These are phyloP conservation scores for Crambe crambe DNA, from an alignment of 37 sponge, comb jelly and placozoan species.

Conservation along the genomic window DNA sequence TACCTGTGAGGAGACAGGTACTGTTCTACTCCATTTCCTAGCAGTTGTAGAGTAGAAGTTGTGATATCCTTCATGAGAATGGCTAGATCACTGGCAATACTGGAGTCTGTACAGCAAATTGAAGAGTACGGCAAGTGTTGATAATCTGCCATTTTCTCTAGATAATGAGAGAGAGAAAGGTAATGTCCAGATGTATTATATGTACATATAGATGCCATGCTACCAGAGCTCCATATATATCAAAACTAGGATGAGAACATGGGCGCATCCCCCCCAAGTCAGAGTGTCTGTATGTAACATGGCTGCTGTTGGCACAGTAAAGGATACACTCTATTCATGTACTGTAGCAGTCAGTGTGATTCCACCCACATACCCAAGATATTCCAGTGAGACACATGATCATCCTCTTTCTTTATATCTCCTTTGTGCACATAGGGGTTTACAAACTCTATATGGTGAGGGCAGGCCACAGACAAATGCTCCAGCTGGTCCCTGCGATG, in stretches of 20 bases:
- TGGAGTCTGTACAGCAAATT: slow-evolving; percentile 8
- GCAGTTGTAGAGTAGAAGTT: background rate
- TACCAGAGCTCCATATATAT: too few relatives aligned
- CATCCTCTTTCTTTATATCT: background rate
- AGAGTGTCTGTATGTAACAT: too few relatives aligned
- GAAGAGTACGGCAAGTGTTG: background rate
- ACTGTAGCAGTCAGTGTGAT: too few relatives aligned
- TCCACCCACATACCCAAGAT: background rate
- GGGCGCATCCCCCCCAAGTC: too few relatives aligned
- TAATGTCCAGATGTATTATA: background rate
- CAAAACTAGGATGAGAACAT: too few relatives aligned
- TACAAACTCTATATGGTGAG: slow-evolving; percentile 67
- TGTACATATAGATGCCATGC: too few relatives aligned
- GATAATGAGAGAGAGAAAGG: background rate
- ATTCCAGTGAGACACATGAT: background rate
- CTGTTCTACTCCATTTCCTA: too few relatives aligned
- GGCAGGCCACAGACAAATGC: slow-evolving; percentile 48
- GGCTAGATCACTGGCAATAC: background rate
- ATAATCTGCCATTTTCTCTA: background rate
- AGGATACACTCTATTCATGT: too few relatives aligned
- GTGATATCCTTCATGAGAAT: background rate
- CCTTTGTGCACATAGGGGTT: slow-evolving; percentile 65
- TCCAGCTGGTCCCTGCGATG: slow-evolving; percentile 47
- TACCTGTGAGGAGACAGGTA: too few relatives aligned
- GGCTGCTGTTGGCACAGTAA: too few relatives aligned